Conservation (phyloP, 2,888 invertebrate species). For the Sicus ferrugineus region DNA sequence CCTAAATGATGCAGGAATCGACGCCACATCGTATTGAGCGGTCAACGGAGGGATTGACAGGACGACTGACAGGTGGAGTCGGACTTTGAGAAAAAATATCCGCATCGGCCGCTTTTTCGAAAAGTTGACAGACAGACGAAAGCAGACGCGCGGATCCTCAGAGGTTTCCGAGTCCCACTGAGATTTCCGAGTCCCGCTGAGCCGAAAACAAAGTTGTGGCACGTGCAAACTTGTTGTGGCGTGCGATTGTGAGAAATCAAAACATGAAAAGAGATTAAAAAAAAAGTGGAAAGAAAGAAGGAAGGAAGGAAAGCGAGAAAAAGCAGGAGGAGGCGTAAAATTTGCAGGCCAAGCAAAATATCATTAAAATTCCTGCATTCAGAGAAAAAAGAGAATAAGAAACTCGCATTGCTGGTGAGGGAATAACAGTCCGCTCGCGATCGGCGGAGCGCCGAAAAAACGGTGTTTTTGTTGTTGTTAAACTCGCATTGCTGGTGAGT, state of each 20-base stretch:
- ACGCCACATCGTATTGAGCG: slow-evolving; percentile 33
- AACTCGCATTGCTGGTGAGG: background rate
- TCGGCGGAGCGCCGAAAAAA: slow-evolving; percentile 11
- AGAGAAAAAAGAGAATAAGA: too few species aligned
- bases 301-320: background rate
- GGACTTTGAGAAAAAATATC: too few species aligned
- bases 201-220: background rate
- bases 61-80: background rate
- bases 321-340: slow-evolving; percentile 38
- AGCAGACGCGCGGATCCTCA: background rate
- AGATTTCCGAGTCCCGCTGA: background rate
- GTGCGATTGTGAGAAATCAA: too few species aligned
- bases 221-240: background rate
- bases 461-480: too few species aligned
- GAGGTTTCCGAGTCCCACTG: background rate
- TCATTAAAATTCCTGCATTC: slow-evolving; percentile 43
- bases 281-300: background rate
- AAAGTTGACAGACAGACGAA: slow-evolving; percentile 13
- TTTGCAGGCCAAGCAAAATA: slow-evolving; percentile 31
- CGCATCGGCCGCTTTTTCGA: too few species aligned
- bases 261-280: too few species aligned
- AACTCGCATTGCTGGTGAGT: too few species aligned
- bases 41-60: background rate
- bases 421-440: background rate
- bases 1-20: slow-evolving; percentile 42